Evolutionary conservation across 2,113 vertebrate species (phyloP), one percentile per base, ranked within the genome.

Genomic region (Herpailurus yagouaroundi): DNA sequence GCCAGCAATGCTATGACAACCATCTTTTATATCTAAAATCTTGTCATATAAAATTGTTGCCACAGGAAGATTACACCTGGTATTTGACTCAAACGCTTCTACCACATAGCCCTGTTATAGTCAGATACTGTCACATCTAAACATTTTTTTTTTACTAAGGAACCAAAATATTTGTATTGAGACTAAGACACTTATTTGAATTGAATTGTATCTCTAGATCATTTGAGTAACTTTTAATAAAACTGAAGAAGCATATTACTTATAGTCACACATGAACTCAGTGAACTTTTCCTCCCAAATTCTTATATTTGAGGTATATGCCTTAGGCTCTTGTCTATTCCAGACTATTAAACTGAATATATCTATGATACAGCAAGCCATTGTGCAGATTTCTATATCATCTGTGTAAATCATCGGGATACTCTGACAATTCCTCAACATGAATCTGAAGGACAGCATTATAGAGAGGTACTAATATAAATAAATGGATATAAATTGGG

Each of bases 381-480:
- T 3, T 85, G 9, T 81, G 27, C 5, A 71, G 31, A 94, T 93
- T 89, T 96, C 95, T 83, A 36, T 64, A 66, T 0, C 82, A 23
- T 64, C 41, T 89, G n/a, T 57, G 14, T 85, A 86, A 63, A 89
- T 66, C 55, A 91, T 66, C 73, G 80, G 33, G 19, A 77, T n/a
- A 93, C 13, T 68, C 9, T 91, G 68, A 95, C 45, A 95, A 57
- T 52, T 93, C 25, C 16, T 92, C 80, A 93, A 36, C 33, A 73
- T 27, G 31, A 80, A 77, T 91, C 41, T 82, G 76, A 96, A 95
- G 15, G 13, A 96, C 6, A 96, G 16, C 25, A 97, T 91, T 29
- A 81, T 6, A 89, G 27, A 64, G 33, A 95, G 27, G 15, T 91
- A 73, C 52, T 84, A 92, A 92, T 60, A 83, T 45, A 97, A 96